Evolutionary conservation across 2,113 vertebrate genomes (phyloP), one percentile per base, ranked within the genome.

Genomic region (Falco punctatus): DNA sequence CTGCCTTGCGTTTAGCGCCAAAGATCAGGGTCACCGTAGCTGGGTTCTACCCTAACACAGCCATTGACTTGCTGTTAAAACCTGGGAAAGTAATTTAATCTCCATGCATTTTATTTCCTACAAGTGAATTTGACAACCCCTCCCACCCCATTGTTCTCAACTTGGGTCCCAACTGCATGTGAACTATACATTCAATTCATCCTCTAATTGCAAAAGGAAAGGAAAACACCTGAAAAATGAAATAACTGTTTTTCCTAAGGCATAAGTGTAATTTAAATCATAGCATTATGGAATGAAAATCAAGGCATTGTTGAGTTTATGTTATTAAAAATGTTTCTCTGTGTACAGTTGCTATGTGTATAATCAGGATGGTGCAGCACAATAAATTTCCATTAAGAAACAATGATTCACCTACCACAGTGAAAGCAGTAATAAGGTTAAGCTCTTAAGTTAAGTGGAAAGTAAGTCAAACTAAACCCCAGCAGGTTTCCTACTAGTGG

Each of bases 401-500:
- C 78, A 91, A 92, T 79, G 81, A 89, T 86, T 96, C 92, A 81
- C 75, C 94, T 88, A 86, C 66, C 52, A 55, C 44, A 81, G 84
- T 42, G 59, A 96, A 97, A 89, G 77, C 57, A 92, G 52, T 78
- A 96, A 95, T 95, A 90, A 91, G 81, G 87, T 94, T 96, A 95
- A 94, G 94, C 54, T 97, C 96, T 86, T 94, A 64, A 95, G 90
- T 85, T 94, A 97, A 92, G 84, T 94, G 70, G 83, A 94, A 96
- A 95, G 89, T 94, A 91, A 96, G 91, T 95, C 82, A 94, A 96
- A 94, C 85, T 85, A 95, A 96, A 96, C 94, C 91, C 90, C 96
- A 96, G 85, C 92, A 96, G 94, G 94, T 86, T 97, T 96, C 70
- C 84, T 86, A 78, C 83, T 59, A 81, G 91, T 92, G 81, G 92